Base-by-base conservation (phyloP, 2,113 vertebrate genomes). In the Lepidothrix coronata region DNA sequence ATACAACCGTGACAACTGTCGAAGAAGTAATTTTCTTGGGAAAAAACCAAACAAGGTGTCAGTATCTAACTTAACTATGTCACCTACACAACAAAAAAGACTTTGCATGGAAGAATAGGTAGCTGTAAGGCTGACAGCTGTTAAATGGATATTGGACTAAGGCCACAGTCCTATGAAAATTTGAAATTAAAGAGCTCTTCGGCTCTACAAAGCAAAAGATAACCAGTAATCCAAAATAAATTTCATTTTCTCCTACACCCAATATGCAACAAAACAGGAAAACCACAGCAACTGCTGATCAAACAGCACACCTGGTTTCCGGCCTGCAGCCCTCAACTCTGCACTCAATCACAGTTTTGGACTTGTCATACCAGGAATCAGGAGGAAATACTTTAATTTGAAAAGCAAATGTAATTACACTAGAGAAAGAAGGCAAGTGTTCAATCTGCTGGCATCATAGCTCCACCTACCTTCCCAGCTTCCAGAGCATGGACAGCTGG, bases 351-450 rank as follows among this genome's bases (percentile, higher is more conserved):
- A 91, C 46, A 75, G 68, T 24, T 89, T 44, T 78, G 72, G 43
- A 74, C 61, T 68, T 77, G 68, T 74, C 55, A 14, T 4, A 30
- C 54, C 9, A 33, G 11, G 72, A 89, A 87, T 54, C 44, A 6
- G 68, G 65, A 93, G 70, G 66, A 96, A 96, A 94, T 37, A 66
- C 61, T 96, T 90, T 46, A 52, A 93, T 91, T 83, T 80, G 82
- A 84, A 94, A 71, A 89, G 68, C 83, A 94, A 91, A 87, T 54
- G 58, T 66, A 96, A 88, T 94, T 85, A 93, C 5, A 82, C 39
- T 22, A 24, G 70, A 91, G 76, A 81, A 95, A 80, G 78, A 59
- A 89, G 66, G 57, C 57, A 62, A 94, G 44, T 75, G 49, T 65
- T 95, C 80, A 76, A 39, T 86, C 65, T 68, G n/a, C 76, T 83